These are phyloP conservation scores for Neodontobutis hainanensis DNA, from an alignment of 2,113 vertebrate genomes.

Conservation along the genomic window DNA sequence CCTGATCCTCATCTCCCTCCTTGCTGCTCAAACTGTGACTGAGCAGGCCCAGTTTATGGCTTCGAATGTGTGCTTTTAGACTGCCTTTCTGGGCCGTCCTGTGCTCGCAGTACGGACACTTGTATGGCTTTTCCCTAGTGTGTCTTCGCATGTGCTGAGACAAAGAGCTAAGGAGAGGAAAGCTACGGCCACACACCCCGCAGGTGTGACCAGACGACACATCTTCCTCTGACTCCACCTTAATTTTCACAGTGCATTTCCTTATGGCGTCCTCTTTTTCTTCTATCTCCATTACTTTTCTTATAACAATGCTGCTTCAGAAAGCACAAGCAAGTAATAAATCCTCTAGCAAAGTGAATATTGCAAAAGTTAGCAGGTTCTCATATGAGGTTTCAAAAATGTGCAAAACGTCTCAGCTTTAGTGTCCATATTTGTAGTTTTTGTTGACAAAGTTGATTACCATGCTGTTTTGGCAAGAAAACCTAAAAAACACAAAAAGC, in stretches of 20 bases:
- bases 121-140: constrained; percentile 95
- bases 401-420: constrained; percentile 29
- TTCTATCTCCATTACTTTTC: constrained; percentile 80
- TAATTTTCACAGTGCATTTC: constrained; percentile 66
- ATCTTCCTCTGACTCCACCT: constrained; percentile 76
- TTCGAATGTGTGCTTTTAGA: constrained; percentile 93
- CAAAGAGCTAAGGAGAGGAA: constrained; percentile 94
- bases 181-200: constrained; percentile 92
- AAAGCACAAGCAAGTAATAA: constrained; percentile 13
- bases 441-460: constrained; percentile 14
- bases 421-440: constrained; percentile 43
- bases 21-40: constrained; percentile 79
- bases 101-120: constrained; percentile 97
- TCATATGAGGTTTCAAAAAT: constrained; percentile 26
- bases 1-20: constrained; percentile 75
- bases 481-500: constrained; percentile 50
- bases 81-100: constrained; percentile 96
- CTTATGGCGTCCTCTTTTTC: constrained; percentile 70
- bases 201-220: constrained; percentile 85
- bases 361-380: constrained; percentile 40
- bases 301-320: neutral
- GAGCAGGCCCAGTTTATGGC: constrained; percentile 90
- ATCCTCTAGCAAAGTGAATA: constrained; percentile 20
- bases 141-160: constrained; percentile 98
- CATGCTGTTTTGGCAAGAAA: constrained; percentile 28